These are phyloP conservation scores for Neocrepidodera transversa DNA, from an alignment of 2,888 invertebrate genomes.

Conservation along the genomic window DNA sequence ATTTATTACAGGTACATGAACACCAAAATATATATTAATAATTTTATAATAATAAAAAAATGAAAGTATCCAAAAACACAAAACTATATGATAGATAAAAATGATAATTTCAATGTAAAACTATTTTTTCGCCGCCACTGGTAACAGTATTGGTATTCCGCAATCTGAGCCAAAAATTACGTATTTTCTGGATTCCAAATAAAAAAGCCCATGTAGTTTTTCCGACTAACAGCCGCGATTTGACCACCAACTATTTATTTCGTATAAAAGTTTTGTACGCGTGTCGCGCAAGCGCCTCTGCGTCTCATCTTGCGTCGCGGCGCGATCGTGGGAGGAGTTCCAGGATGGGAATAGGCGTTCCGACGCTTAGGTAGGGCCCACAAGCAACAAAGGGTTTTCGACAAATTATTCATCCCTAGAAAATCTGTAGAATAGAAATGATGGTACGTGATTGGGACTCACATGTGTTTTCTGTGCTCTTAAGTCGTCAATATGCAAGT, in stretches of 20 bases:
- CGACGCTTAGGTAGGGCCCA: conserved; percentile 57
- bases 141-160: neutral
- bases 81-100: too few relatives aligned
- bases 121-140: neutral
- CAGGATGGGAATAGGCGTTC: conserved; percentile 56
- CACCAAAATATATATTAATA: too few relatives aligned
- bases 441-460: conserved; percentile 44
- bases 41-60: too few relatives aligned
- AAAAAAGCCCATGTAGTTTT: conserved; percentile 17
- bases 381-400: conserved; percentile 58
- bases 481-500: conserved; percentile 37
- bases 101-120: too few relatives aligned
- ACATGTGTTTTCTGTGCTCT: conserved; percentile 49
- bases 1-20: too few relatives aligned
- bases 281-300: conserved; percentile 52
- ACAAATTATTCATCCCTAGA: conserved; percentile 60
- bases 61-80: too few relatives aligned
- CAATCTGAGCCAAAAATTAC: neutral
- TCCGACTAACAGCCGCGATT: conserved; percentile 21
- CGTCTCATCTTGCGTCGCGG: conserved; percentile 48
- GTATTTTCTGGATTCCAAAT: neutral
- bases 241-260: conserved; percentile 34
- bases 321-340: conserved; percentile 59
- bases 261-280: conserved; percentile 44
- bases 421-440: conserved; percentile 43